A percentile compares a stretch with the other conserved stretches of the same genome.
phyloP scores from a whole-genome alignment of 2,113 vertebrate genomes.

The Myotis davidii region DNA sequence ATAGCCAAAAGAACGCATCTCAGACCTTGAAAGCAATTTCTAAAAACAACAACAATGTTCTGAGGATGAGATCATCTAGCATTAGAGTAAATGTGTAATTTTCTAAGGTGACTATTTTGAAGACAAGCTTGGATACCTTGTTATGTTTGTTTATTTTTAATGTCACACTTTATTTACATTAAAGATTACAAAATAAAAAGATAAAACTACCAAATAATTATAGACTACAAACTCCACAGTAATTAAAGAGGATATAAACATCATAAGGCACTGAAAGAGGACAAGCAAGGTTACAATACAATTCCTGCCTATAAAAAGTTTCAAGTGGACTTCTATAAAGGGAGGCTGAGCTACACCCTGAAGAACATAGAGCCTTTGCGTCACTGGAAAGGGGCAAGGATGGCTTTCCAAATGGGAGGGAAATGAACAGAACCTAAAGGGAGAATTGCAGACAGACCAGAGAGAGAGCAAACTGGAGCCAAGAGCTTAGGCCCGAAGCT shows the following conservation, averaged over 20 bases:
- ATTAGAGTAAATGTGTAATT: neutral
- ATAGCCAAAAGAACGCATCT: neutral
- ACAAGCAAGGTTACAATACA: neutral
- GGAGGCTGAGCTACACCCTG: neutral
- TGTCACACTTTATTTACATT: neutral
- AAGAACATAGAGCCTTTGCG: neutral
- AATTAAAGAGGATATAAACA: neutral
- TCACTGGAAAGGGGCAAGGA: neutral
- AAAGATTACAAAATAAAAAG: neutral
- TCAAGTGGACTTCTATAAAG: neutral
- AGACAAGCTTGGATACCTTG: neutral
- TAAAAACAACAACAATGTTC: neutral
- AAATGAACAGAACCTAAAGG: neutral
- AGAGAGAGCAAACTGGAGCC: neutral
- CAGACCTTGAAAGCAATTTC: neutral
- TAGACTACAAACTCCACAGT: neutral
- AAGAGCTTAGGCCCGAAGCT: neutral
- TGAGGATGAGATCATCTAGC: neutral
- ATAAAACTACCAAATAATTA: neutral
- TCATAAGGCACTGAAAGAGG: neutral
- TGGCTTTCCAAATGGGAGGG: neutral
- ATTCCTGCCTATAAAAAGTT: neutral
- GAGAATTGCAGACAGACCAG: neutral
- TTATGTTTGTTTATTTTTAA: neutral
- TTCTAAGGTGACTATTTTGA: slow-evolving; percentile 20